Base-by-base conservation (phyloP, 2,888 invertebrate species). In the Ormyrus thymus region DNA sequence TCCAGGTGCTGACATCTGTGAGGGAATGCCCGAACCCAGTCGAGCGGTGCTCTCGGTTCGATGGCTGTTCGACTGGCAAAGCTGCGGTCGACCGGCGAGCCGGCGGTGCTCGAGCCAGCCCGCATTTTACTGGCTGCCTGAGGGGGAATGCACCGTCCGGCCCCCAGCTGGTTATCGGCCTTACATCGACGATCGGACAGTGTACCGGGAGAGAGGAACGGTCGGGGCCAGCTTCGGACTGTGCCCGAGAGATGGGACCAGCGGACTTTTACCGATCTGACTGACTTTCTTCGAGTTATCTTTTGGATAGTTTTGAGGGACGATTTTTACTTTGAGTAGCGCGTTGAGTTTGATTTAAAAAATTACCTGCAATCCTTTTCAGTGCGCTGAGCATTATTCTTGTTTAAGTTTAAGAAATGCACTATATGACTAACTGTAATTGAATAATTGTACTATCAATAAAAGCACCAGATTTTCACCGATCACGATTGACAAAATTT, bases 1-100 rank as follows among this genome's bases (percentile, higher is more conserved):
- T 29, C 76, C 55, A 82, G 75, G 86, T 87, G 86, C 85, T 87
- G 90, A 90, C 90, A 90, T 90, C 90, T 90, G 87, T 90, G 87
- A 85, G 88, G 82, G 82, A 83, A 76, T 83, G 83, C 82, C 77
- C 84, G 87, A 87, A 90, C 87, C 76, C 81, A 71, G 50, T 81
- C 62, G 72, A 7, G 11, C 59, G 55, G 2, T 53, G 62, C 50
- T 11, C 29, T 29, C 15, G 10, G 64, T 79, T 75, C 58, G 75
- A 79, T 29, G 72, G 55, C 5, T 3, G 74, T 73, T 81, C 81
- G 76, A 78, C 64, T 64, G 77, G 75, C 77, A 74, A 80, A 55
- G 79, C 29, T 3, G 29, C 29, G 29, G 1, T 29, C 29, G 29
- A 29, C 4, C 29, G 29, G 50, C 61, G 66, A 15, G 53, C 56